Conservation (phyloP, 2,888 invertebrate genomes). For the Amblyteles armatorius region DNA sequence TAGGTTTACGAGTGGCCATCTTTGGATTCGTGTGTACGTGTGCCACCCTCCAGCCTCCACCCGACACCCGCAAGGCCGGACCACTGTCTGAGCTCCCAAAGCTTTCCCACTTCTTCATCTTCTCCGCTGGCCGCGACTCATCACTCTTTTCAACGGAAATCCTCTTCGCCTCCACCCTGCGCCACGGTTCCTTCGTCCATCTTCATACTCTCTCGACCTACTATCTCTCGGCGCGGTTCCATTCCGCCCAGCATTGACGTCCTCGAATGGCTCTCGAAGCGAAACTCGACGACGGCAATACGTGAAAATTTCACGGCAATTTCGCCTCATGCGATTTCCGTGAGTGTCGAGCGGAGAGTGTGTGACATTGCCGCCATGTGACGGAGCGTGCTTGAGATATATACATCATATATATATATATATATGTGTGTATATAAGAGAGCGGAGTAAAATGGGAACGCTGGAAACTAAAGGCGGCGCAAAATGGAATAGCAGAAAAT, state of each 20-base stretch:
- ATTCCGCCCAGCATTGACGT: constrained; percentile 38
- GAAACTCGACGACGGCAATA: constrained; percentile 40
- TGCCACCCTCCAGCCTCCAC: background rate
- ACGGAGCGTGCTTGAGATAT: constrained; percentile 19
- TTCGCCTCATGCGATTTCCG: constrained; percentile 57
- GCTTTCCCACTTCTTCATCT: constrained; percentile 49
- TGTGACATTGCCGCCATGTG: constrained; percentile 10
- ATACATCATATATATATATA: constrained; percentile 22
- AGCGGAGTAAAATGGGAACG: too few relatives aligned
- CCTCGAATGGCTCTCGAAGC: constrained; percentile 25
- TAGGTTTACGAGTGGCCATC: constrained; percentile 82
- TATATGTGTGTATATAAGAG: background rate
- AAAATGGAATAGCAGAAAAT: too few relatives aligned
- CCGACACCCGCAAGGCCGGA: constrained; percentile 38
- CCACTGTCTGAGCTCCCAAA: constrained; percentile 52
- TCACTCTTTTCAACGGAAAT: constrained; percentile 37
- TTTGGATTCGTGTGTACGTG: constrained; percentile 75
- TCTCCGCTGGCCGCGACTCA: constrained; percentile 24
- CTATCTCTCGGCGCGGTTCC: constrained; percentile 28
- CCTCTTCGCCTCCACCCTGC: constrained; percentile 21
- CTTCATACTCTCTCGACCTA: constrained; percentile 28
- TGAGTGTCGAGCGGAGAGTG: constrained; percentile 33
- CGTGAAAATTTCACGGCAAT: constrained; percentile 50
- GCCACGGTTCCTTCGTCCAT: constrained; percentile 28
- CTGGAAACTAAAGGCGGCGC: too few relatives aligned